Base-by-base conservation (phyloP, 2,113 vertebrate genomes). In the Conger conger region DNA sequence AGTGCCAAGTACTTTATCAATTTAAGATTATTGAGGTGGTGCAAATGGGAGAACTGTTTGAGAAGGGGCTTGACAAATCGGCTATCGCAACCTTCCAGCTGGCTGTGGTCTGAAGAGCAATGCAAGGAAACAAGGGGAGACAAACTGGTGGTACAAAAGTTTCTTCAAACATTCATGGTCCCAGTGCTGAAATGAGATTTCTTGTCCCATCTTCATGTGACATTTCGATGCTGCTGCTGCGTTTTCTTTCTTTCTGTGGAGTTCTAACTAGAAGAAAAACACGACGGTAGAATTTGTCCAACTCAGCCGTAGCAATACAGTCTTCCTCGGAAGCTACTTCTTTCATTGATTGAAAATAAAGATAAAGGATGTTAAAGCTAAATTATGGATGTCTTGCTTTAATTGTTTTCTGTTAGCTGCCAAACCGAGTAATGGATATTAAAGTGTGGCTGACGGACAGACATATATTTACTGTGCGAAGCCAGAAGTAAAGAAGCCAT, bases 301-400 rank as follows among this genome's bases (percentile, higher is more conserved):
- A 79, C 77, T 35, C 85, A 78, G 42, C 40, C 38, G 20, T 76
- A 76, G 57, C 53, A 84, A 63, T 37, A 50, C 30, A 53, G 79
- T 86, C 79, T 78, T 86, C 85, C 57, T 78, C 33, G 35, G 80
- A 33, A n/a, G 54, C 23, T 4, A 30, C 82, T 85, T 78, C 35
- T 63, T 38, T 38, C 76, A 2, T 38, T 78, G 36, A 78, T 78
- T 78, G 30, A 78, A 73, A 78, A 33, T 78, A 38, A 78, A 73
- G 20, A 78, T 78, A 78, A 73, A 38, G 17, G 37, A 78, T 36
- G 35, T 27, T 5, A 30, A 78, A 78, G 35, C 20, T 38, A 38
- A 20, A 11, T 37, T 30, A 73, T 73, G 68, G 36, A 37, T 33
- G 36, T 7, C 18, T 37, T 18, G 76, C 0, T 5, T 73, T 4